These are phyloP conservation scores for Propithecus deckenii DNA, from an alignment of 2,797 vertebrate species.

Conservation along the genomic window DNA sequence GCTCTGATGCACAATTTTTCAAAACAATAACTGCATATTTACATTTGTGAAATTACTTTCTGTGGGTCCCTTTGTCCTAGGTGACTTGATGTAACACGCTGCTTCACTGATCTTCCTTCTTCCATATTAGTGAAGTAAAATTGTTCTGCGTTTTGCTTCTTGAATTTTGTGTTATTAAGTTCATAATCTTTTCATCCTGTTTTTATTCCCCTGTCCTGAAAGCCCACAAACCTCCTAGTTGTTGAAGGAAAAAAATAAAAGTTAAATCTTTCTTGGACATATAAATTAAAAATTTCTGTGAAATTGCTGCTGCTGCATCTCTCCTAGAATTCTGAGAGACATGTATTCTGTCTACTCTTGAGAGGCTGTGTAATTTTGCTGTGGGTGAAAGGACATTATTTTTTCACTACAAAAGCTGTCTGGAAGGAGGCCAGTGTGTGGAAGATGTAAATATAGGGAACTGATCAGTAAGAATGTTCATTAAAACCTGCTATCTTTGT, in stretches of 20 bases:
- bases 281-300: background rate
- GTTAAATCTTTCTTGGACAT: background rate
- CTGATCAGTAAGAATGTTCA: background rate
- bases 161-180: conserved; percentile 24
- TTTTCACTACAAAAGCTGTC: conserved; percentile 34
- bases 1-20: background rate
- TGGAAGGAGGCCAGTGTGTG: background rate
- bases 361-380: conserved; percentile 33
- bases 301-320: background rate
- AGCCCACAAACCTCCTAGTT: background rate
- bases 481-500: conserved; percentile 9
- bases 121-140: background rate
- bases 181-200: background rate
- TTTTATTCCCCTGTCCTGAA: conserved; percentile 16
- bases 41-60: background rate
- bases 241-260: background rate
- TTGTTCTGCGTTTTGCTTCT: background rate
- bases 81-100: background rate
- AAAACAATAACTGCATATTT: background rate
- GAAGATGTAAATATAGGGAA: background rate
- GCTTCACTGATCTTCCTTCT: background rate
- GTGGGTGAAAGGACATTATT: conserved; percentile 11
- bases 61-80: background rate
- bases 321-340: conserved; percentile 4
- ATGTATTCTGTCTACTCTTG: background rate